phyloP scores from a whole-genome alignment of 2,797 vertebrate genomes.

The Brachyrhaphis roseni region DNA sequence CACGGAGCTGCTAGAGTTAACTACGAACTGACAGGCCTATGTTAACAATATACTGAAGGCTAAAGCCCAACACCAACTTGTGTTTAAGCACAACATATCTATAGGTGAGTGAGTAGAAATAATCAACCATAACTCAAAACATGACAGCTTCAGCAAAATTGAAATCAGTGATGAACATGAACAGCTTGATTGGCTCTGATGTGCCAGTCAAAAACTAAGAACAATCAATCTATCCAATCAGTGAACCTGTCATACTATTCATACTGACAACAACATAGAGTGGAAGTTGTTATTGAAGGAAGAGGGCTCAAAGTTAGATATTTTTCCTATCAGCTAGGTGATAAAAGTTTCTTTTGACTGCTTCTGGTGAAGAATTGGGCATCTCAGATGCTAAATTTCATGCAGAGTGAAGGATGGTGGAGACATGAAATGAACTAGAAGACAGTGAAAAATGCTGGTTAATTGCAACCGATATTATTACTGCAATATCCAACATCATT shows the following conservation, averaged over 20 bases:
- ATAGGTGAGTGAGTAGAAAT: background rate
- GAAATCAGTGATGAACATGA: background rate
- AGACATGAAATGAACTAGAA: background rate
- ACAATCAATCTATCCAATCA: background rate
- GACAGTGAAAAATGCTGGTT: background rate
- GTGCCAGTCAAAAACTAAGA: background rate
- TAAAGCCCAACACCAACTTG: background rate
- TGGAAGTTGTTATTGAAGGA: background rate
- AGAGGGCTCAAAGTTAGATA: background rate
- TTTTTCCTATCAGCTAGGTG: background rate
- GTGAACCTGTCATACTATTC: background rate
- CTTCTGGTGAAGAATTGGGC: background rate
- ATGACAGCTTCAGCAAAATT: background rate
- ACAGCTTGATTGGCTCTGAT: background rate
- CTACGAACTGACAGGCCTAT: background rate
- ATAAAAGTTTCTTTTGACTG: background rate
- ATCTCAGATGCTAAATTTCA: background rate
- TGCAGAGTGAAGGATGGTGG: background rate
- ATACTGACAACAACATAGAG: background rate
- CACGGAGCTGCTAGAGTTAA: conserved; percentile 1
- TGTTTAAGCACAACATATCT: conserved; percentile 8
- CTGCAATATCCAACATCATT: background rate
- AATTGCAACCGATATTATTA: background rate
- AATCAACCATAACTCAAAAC: conserved; percentile 1
- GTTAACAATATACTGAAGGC: conserved; percentile 15